Base-by-base conservation (phyloP, 2,888 invertebrate genomes). In the Aphodius sticticus region DNA sequence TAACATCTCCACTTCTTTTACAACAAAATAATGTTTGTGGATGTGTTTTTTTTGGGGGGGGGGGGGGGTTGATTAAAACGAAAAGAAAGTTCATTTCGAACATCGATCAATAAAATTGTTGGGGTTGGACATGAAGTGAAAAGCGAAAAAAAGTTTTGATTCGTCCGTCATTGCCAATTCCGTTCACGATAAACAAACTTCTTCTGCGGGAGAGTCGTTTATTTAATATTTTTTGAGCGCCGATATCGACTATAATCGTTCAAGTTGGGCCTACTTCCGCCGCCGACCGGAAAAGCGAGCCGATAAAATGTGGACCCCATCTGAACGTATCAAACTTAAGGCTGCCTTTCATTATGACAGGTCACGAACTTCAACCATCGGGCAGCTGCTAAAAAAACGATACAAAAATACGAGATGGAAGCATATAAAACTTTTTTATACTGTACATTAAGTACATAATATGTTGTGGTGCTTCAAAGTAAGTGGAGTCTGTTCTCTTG, bases 121-220 rank as follows among this genome's bases (percentile, higher is more conserved):
- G 53, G 53, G 53, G 53, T 53, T 53, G 53, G 53, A 26, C 26
- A 26, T 3, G 26, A 26, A 26, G 26, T 26, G 26, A 26, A 3
- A 26, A 26, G 53, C n/a, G 7, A 1, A 12, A 53, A 53, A 53
- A 53, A 53, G 53, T 53, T 53, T 53, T 53, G 53, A 53, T 53
- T 53, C 12, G 53, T 9, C 1, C 53, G 53, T 53, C 53, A 53
- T 53, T 53, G 9, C 2, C 53, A 53, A 53, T 53, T 53, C 53
- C 7, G 53, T 7, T 12, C 53, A 53, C 53, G 53, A 12, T 53
- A 53, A 53, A 53, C 53, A 53, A 53, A 53, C 53, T 53, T 53
- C 53, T 53, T 53, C 53, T 53, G 53, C 53, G 53, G 53, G 53
- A 53, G 53, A 53, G 53, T 53, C 53, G 53, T 53, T 53, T 53